phyloP scores from a whole-genome alignment of 2,888 invertebrate genomes.

The Hydrotaea diabolus region DNA sequence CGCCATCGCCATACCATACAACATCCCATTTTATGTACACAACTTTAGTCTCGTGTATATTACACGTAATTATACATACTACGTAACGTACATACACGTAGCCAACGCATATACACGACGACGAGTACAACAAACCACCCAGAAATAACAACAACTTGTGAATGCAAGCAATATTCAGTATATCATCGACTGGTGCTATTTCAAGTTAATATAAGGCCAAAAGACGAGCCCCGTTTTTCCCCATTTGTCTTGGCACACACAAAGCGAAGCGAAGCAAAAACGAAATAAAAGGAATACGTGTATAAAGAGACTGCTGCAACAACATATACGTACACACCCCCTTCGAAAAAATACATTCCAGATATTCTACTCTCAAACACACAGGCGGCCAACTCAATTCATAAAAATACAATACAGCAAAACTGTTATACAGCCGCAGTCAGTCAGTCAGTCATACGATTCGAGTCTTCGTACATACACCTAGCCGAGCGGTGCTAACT shows the following conservation, averaged over 20 bases:
- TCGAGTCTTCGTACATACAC: neutral
- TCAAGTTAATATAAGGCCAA: conserved; percentile 25
- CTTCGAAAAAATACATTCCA: conserved; percentile 48
- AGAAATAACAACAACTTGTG: conserved; percentile 23
- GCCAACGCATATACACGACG: neutral
- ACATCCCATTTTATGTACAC: conserved; percentile 5
- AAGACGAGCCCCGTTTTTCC: conserved; percentile 65
- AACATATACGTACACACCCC: conserved; percentile 38
- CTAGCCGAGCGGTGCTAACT: neutral
- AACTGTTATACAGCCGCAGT: conserved; percentile 54
- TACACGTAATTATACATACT: neutral
- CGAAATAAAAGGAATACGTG: conserved; percentile 41
- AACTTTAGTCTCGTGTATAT: conserved; percentile 24
- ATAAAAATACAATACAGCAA: conserved; percentile 42
- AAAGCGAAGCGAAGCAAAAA: neutral
- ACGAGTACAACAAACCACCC: neutral
- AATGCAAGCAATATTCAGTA: conserved; percentile 49
- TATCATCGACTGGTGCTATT: conserved; percentile 6
- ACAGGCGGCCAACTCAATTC: conserved; percentile 50
- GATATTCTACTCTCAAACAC: neutral
- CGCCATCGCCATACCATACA: conserved; percentile 5
- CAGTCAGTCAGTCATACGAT: conserved; percentile 55
- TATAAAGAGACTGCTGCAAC: conserved; percentile 39
- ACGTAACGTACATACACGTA: neutral
- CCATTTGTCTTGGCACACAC: neutral